Evolutionary conservation across 2,113 vertebrate genomes (phyloP).

Genomic region (Lasiurus cinereus): DNA sequence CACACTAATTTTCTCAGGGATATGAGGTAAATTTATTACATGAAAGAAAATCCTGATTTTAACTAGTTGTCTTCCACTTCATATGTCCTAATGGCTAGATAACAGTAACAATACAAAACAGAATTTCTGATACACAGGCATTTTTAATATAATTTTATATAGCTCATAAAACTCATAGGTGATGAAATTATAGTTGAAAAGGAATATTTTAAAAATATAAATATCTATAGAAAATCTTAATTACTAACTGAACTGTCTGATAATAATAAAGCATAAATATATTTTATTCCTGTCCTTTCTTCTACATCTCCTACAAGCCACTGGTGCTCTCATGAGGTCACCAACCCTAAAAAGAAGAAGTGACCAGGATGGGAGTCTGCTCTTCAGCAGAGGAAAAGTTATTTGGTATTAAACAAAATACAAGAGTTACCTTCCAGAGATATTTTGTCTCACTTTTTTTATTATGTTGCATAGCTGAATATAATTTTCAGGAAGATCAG

Average conservation of each 20-base stretch:
- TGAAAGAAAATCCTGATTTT: conserved; percentile 45
- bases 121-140: not conserved
- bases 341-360: not conserved
- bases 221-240: conserved; percentile 8
- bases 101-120: not conserved
- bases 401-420: conserved; percentile 41
- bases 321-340: not conserved
- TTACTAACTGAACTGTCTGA: not conserved
- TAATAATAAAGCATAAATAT: not conserved
- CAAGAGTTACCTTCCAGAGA: not conserved
- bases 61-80: not conserved
- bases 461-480: not conserved
- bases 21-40: not conserved
- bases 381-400: not conserved
- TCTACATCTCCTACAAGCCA: not conserved
- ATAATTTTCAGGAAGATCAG: not conserved
- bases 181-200: not conserved
- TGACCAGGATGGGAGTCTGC: not conserved
- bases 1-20: not conserved
- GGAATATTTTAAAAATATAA: conserved; percentile 1
- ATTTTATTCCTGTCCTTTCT: not conserved
- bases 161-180: not conserved
- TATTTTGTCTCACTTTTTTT: conserved; percentile 1
- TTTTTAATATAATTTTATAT: not conserved
- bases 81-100: not conserved